Percentiles rank a stretch among this genome's conserved stretches.
These are phyloP conservation scores for Atethmia centrago DNA, from an alignment of 2,888 invertebrate genomes.

Conservation along the genomic window DNA sequence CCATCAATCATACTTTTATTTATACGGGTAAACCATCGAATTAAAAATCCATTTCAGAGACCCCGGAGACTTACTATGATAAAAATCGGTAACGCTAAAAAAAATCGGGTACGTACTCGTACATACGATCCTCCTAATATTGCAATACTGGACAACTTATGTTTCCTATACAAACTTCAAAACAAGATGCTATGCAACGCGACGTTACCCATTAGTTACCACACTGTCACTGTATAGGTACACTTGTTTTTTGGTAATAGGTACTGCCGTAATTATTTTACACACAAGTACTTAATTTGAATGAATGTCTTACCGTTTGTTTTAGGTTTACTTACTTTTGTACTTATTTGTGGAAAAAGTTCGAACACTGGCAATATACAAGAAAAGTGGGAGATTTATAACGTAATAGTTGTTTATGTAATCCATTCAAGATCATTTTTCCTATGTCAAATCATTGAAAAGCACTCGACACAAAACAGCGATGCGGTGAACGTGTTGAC, in stretches of 20 bases:
- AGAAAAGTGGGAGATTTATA: constrained; percentile 8
- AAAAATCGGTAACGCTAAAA: neutral
- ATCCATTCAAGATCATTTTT: constrained; percentile 44
- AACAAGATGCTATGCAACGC: neutral
- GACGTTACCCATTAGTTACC: neutral
- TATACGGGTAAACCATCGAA: neutral
- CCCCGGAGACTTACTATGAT: neutral
- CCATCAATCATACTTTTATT: too few species aligned
- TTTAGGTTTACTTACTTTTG: constrained; percentile 12
- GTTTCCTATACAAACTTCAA: neutral
- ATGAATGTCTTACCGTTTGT: neutral
- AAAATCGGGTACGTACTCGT: too few species aligned
- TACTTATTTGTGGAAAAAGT: constrained; percentile 5
- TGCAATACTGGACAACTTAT: neutral
- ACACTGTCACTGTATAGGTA: constrained; percentile 5
- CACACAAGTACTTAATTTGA: neutral
- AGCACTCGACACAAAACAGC: constrained; percentile 72
- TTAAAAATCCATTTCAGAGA: constrained; percentile 2
- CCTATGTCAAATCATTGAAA: constrained; percentile 62
- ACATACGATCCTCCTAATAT: neutral
- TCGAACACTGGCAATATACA: constrained; percentile 9
- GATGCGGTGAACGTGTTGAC: constrained; percentile 81
- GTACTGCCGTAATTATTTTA: neutral
- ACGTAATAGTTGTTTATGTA: constrained; percentile 34
- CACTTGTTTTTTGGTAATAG: neutral